Evolutionary conservation across 2,797 vertebrate species (phyloP), one percentile per base, ranked within the genome.

Genomic region (Notoglanidium macrostoma): DNA sequence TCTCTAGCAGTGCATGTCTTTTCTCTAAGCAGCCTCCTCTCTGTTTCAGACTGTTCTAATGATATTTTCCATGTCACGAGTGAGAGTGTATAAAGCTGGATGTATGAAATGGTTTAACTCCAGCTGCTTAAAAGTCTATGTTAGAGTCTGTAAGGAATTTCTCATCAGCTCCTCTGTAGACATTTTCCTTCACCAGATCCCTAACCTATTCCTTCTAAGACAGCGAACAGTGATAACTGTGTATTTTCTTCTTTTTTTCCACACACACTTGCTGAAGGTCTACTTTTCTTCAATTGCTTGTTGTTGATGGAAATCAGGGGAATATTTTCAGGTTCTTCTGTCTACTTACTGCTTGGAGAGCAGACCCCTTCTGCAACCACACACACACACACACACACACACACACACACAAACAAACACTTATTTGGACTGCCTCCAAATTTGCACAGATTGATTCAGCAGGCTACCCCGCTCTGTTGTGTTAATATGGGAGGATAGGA

Each of bases 391-490:
- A 49, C 72, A 74, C 72, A 74, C 44, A 74, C 44, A n/a, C 44
- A 77, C 40, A 54, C 72, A 74, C 72, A 74, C 46, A 51, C 73
- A 76, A 29, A 55, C 19, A 57, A 92, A 87, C 32, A 87, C 89
- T 88, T 86, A 72, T 88, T 91, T 90, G 70, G 44, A 77, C 89
- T 84, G 82, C 61, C 59, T 88, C 67, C 72, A 87, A 80, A 91
- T 89, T 89, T 89, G 79, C 74, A 77, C 70, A 88, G 90, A 89
- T 86, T 91, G 83, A 90, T 86, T 87, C 72, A 54, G 86, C 59
- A 61, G 87, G 63, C 82, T 83, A 87, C 32, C 35, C 63, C 76
- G 87, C 82, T 86, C 57, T 85, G 85, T 91, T 87, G 87, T 90
- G 88, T 87, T 90, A 88, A 89, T 87, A 87, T 81, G 15, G 63